Evolutionary conservation across 2,888 invertebrate genomes (phyloP).

Genomic region (Platycheirus rosarum): DNA sequence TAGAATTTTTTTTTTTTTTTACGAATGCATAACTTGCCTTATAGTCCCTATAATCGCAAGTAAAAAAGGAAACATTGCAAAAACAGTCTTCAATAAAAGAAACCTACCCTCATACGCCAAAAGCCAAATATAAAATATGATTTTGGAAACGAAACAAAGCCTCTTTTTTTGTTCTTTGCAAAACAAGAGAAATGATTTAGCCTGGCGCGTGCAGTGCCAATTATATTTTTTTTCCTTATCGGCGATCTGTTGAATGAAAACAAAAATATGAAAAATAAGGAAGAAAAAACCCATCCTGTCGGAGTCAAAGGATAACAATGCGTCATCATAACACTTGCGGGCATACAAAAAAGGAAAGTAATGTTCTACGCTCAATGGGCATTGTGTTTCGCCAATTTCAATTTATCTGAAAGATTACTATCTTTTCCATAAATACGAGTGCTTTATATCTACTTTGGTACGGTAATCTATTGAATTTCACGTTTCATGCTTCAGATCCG

Average conservation of each 20-base stretch:
- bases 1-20: too few relatives aligned
- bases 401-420: slow-evolving; percentile 60
- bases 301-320: slow-evolving; percentile 36
- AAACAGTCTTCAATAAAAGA: too few relatives aligned
- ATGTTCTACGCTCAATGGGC: slow-evolving; percentile 55
- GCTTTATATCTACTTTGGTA: slow-evolving; percentile 13
- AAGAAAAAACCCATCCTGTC: slow-evolving; percentile 2
- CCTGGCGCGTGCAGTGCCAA: slow-evolving; percentile 30
- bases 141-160: slow-evolving; percentile 9
- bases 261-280: slow-evolving; percentile 14
- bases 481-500: slow-evolving; percentile 62
- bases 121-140: background rate
- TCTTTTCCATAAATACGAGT: slow-evolving; percentile 35
- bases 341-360: slow-evolving; percentile 47
- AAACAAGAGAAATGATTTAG: slow-evolving; percentile 10
- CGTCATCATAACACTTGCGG: slow-evolving; percentile 62
- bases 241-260: slow-evolving; percentile 28
- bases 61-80: too few relatives aligned
- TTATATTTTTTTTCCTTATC: slow-evolving; percentile 18
- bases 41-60: too few relatives aligned
- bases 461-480: slow-evolving; percentile 68
- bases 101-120: background rate
- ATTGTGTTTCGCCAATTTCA: slow-evolving; percentile 67
- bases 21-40: too few relatives aligned
- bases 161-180: slow-evolving; percentile 17